These are phyloP conservation scores for Rhynchophorus ferrugineus DNA, from an alignment of 1,140 invertebrate genomes.

Conservation along the genomic window DNA sequence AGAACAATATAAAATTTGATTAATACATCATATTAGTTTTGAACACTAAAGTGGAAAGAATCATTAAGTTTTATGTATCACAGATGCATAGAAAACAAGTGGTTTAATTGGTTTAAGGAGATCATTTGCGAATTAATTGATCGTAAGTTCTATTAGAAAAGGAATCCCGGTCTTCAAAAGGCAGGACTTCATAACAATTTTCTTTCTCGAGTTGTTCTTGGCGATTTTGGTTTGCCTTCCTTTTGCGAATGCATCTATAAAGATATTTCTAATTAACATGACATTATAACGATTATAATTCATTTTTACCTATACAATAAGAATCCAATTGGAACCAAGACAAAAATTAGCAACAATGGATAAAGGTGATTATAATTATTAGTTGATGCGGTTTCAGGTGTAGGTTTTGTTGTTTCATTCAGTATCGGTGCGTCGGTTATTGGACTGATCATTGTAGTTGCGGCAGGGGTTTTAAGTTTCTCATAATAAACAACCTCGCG, in stretches of 20 bases:
- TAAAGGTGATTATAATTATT: constrained; percentile 22
- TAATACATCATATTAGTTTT: no score
- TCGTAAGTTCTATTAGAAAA: constrained; percentile 27
- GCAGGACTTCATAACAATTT: constrained; percentile 31
- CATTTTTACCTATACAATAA: constrained; percentile 24
- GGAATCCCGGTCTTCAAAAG: constrained; percentile 26
- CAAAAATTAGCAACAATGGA: constrained; percentile 22
- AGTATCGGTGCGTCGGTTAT: no score
- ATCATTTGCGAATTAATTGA: constrained; percentile 24
- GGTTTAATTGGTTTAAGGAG: no score
- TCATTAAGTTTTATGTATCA: no score
- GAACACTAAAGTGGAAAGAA: no score
- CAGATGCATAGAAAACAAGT: no score
- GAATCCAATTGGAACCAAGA: constrained; percentile 27
- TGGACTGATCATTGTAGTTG: neutral
- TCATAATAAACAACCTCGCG: constrained; percentile 31
- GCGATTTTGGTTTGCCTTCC: constrained; percentile 9
- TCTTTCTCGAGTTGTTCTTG: constrained; percentile 12
- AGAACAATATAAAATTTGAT: no score
- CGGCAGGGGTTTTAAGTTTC: constrained; percentile 21
- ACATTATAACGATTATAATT: neutral
- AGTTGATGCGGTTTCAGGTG: neutral
- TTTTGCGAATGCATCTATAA: constrained; percentile 27
- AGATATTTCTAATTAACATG: neutral
- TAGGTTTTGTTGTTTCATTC: no score